Percentiles rank a stretch among this genome's conserved stretches.
phyloP scores from a whole-genome alignment of 2,113 vertebrate genomes.

The Galeopterus variegatus region DNA sequence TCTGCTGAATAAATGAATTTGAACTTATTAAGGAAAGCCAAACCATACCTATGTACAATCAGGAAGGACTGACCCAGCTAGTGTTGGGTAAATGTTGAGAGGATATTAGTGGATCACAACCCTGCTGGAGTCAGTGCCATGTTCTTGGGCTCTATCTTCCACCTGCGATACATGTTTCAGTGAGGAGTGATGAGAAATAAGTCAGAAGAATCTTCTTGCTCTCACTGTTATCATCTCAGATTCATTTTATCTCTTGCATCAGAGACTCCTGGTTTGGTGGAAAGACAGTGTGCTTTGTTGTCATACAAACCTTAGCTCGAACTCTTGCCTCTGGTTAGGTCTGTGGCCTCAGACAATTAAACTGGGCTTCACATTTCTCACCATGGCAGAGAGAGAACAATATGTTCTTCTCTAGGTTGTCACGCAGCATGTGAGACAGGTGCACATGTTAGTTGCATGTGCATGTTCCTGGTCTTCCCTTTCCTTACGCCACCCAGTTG shows the following conservation, averaged over 20 bases:
- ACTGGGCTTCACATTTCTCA: neutral
- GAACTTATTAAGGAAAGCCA: neutral
- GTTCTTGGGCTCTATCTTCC: neutral
- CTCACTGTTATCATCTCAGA: neutral
- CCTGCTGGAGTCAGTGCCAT: neutral
- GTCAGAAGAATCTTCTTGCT: neutral
- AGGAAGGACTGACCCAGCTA: neutral
- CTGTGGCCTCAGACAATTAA: neutral
- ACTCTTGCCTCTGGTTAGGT: neutral
- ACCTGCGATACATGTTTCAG: neutral
- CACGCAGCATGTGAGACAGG: neutral
- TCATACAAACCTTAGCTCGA: neutral
- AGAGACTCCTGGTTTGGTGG: neutral
- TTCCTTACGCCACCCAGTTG: neutral
- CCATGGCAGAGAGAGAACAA: neutral
- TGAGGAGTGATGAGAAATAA: neutral
- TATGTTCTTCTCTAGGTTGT: constrained; percentile 34
- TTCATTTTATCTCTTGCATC: neutral
- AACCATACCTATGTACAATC: neutral
- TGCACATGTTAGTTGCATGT: neutral
- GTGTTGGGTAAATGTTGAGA: neutral
- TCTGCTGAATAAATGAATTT: neutral
- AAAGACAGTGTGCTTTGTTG: neutral
- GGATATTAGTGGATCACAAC: neutral
- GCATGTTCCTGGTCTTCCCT: neutral